Evolutionary conservation across 2,113 vertebrate species (phyloP).

Genomic region (Sakesphorus luctuosus): DNA sequence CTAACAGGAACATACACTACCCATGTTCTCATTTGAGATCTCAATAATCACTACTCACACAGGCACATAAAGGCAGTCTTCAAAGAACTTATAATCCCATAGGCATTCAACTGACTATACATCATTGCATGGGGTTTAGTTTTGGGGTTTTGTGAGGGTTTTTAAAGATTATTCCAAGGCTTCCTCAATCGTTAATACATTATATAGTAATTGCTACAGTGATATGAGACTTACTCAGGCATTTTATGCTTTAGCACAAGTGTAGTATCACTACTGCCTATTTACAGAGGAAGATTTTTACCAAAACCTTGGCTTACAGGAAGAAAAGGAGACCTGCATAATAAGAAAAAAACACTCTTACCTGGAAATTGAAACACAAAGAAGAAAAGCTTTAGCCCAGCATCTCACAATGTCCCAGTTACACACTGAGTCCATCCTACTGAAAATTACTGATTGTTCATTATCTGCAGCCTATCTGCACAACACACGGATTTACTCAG

Average conservation of each 20-base stretch:
- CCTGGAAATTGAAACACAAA: neutral
- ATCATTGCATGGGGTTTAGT: accelerated
- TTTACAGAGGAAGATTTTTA: neutral
- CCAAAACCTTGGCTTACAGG: neutral
- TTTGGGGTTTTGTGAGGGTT: neutral
- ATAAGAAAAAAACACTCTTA: neutral
- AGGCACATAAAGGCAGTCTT: neutral
- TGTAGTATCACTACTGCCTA: neutral
- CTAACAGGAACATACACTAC: neutral
- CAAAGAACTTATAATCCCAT: neutral
- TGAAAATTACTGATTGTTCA: neutral
- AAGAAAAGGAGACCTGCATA: neutral
- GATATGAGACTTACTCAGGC: neutral
- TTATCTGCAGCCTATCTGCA: neutral
- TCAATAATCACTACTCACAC: neutral
- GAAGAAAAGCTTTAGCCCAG: neutral
- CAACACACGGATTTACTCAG: neutral
- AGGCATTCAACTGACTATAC: neutral
- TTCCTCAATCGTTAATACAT: neutral
- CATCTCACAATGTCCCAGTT: neutral
- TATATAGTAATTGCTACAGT: neutral
- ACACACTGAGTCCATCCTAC: neutral
- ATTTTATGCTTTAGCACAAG: neutral
- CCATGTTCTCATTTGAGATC: neutral
- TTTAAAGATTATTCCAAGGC: neutral